These are phyloP conservation scores for Halictus quadricinctus DNA, from an alignment of 2,888 invertebrate species.

Conservation along the genomic window DNA sequence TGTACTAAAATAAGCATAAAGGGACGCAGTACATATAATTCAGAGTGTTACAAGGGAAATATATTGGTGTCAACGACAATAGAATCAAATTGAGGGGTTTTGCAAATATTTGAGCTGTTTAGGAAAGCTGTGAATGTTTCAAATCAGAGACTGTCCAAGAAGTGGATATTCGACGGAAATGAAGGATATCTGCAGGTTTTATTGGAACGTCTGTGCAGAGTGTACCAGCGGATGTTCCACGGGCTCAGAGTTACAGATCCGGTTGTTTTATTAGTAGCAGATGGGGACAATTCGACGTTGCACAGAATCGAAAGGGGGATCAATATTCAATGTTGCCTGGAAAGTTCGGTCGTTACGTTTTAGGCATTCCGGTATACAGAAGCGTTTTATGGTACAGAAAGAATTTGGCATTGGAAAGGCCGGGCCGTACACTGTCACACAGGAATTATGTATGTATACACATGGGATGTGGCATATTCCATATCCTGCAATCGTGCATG, in stretches of 20 bases:
- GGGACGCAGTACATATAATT: not conserved
- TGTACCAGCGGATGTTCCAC: not conserved
- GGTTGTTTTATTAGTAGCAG: not conserved
- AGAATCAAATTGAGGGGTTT: not conserved
- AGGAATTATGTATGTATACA: conserved; percentile 47
- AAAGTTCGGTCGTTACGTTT: conserved; percentile 9
- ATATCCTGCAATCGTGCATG: conserved; percentile 38
- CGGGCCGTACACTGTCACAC: conserved; percentile 24
- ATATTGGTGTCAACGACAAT: not conserved
- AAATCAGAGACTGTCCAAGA: not conserved
- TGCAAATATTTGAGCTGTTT: not conserved
- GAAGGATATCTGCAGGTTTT: not conserved
- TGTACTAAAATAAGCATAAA: not conserved
- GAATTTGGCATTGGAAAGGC: conserved; percentile 42
- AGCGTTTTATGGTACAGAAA: conserved; percentile 32
- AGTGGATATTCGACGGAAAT: not conserved
- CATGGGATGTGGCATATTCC: conserved; percentile 52
- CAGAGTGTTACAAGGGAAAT: not conserved
- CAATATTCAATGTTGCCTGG: conserved; percentile 1
- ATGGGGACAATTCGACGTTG: conserved; percentile 7
- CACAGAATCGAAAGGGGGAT: not conserved
- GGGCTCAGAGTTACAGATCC: not conserved
- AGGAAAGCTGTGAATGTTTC: not conserved
- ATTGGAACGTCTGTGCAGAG: not conserved
- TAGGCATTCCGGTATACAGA: conserved; percentile 4